Percentiles rank a stretch among this genome's conserved stretches.
These are phyloP conservation scores for Metallyticus violacea DNA, from an alignment of 2,888 invertebrate species.

Conservation along the genomic window DNA sequence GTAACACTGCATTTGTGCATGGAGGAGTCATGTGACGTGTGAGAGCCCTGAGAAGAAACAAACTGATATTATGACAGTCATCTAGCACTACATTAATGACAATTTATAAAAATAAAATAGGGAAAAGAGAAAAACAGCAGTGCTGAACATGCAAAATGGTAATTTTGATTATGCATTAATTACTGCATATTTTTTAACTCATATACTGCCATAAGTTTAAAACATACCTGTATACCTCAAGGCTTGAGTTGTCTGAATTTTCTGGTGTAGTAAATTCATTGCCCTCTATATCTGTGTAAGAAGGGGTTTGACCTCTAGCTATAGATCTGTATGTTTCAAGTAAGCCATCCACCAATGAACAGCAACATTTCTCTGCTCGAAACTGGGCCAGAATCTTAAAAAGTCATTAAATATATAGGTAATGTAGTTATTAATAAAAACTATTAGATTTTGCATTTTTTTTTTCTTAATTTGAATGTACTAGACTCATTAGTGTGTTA, in stretches of 20 bases:
- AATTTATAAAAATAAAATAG: not conserved
- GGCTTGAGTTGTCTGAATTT: slow-evolving; percentile 61
- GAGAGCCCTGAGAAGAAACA: slow-evolving; percentile 53
- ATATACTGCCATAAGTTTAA: not conserved
- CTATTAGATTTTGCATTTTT: no score
- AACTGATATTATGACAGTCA: not conserved
- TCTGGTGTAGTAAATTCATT: not conserved
- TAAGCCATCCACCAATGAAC: slow-evolving; percentile 67
- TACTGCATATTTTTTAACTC: no score
- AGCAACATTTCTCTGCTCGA: slow-evolving; percentile 66
- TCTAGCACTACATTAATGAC: not conserved
- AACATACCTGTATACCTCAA: slow-evolving; percentile 68
- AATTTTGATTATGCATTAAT: no score
- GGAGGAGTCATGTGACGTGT: slow-evolving; percentile 70
- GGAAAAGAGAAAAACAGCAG: not conserved
- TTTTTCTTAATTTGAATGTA: no score
- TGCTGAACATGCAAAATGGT: no score
- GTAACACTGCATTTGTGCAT: slow-evolving; percentile 14
- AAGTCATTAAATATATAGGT: not conserved
- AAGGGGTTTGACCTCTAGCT: not conserved
- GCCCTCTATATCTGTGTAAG: not conserved
- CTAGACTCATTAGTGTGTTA: no score
- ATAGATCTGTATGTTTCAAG: slow-evolving; percentile 58
- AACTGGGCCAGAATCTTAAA: slow-evolving; percentile 61
- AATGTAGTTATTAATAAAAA: no score